Evolutionary conservation across 2,113 vertebrate species (phyloP), one percentile per base, ranked within the genome.

Genomic region (Ceyx melanurus): DNA sequence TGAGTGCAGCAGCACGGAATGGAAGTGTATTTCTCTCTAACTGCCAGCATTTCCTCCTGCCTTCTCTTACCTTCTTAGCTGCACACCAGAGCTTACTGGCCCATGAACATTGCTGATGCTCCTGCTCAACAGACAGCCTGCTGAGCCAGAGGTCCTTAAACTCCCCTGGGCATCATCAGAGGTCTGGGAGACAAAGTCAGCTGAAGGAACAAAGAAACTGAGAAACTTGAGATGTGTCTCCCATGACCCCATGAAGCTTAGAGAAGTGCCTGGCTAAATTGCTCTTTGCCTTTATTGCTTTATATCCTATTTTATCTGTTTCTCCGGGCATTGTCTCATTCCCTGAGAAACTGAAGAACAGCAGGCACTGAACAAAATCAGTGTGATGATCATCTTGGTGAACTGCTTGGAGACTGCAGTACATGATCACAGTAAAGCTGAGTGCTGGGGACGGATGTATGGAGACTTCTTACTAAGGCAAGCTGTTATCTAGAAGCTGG

Each of bases 261-360:
- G 25, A 70, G 56, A 83, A 86, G 46, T 81, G 26, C 19, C 53
- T 81, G 51, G 53, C 60, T 88, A 88, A 86, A 93, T 60, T 88
- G n/a, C 29, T 88, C 40, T 90, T 90, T 89, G 43, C 42, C 16
- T 76, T 91, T 90, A 75, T 74, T 81, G 37, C 43, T 91, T 89
- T 56, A 72, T 77, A 51, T 83, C 40, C 31, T 46, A 26, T 85
- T 88, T 94, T 64, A 57, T 88, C 72, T 86, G 33, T 37, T 65
- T 71, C 43, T 71, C 56, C 71, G 56, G 48, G 14, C 23, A 93
- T 81, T 90, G 51, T 86, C 33, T 92, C 43, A 82, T 72, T 94
- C 17, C 25, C 33, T 51, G 79, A 77, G 35, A 74, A 74, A 83
- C 15, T n/a, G 37, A 88, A 82, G 82, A 80, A 68, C 43, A 86